Conservation (phyloP, 2,113 vertebrate genomes). For the Asarcornis scutulata region DNA sequence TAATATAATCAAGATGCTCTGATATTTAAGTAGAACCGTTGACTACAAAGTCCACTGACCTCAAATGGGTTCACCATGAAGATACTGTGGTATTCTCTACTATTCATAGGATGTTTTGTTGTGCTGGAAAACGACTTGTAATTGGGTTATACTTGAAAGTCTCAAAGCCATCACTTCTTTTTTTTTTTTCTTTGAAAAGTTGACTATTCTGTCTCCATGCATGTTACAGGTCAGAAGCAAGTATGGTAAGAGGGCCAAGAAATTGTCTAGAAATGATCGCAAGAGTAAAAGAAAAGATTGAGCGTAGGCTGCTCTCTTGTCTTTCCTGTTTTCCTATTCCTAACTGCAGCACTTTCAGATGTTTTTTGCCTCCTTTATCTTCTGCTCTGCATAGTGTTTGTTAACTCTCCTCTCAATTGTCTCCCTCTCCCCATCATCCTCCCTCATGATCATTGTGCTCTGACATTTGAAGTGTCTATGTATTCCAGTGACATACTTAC, state of each 20-base stretch:
- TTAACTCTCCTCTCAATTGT: not conserved
- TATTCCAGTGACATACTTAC: not conserved
- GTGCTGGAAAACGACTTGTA: not conserved
- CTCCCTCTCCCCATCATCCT: not conserved
- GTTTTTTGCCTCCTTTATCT: not conserved
- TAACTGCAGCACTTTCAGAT: not conserved
- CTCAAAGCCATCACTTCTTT: not conserved
- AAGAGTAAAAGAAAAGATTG: not conserved
- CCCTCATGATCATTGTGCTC: not conserved
- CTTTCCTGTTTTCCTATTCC: not conserved
- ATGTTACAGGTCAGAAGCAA: not conserved
- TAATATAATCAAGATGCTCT: not conserved
- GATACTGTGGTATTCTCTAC: not conserved
- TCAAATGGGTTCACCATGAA: not conserved
- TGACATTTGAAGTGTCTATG: not conserved
- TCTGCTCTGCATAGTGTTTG: not conserved
- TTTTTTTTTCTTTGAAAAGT: not conserved
- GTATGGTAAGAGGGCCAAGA: not conserved
- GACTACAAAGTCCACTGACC: rapidly evolving
- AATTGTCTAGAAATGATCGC: not conserved
- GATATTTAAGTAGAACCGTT: not conserved
- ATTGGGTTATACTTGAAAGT: not conserved
- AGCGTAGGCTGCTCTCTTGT: not conserved
- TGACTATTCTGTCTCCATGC: not conserved
- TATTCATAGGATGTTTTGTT: not conserved